Evolutionary conservation across 2,113 vertebrate genomes (phyloP), one percentile per base, ranked within the genome.

Genomic region (Hypanus sabinus): DNA sequence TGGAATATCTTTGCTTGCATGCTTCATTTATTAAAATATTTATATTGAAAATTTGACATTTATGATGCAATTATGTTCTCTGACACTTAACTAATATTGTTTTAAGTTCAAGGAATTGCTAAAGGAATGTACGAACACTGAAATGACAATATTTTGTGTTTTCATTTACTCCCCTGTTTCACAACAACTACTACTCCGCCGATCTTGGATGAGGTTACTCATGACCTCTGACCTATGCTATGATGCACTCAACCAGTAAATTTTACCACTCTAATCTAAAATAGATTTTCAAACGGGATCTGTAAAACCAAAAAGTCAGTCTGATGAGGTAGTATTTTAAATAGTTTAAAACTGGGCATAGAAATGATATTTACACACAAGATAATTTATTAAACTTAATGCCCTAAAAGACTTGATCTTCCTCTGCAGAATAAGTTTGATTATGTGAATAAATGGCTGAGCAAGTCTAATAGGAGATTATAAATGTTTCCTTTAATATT

Each of bases 91-190:
- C 91, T 55, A 93, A 93, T 73, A 55, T 75, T 93, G 70, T 33
- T 38, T 93, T 93, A 30, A 70, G 22, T 46, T 9, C 0, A 46
- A 36, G 68, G 71, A 22, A 24, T 73, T 73, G 24, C 38, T 38
- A 7, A 93, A 73, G 70, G 70, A 93, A 93, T 73, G 91, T 75
- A 27, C 11, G 2, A 73, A 75, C 70, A 16, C 30, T 46, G n/a
- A 93, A 93, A 75, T 93, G 91, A 93, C 91, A 36, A 75, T 55
- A 73, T 73, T 93, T 73, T 36, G 16, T 93, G 91, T 93, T 93
- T 93, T 73, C 91, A 75, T 73, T 12, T 46, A 73, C 91, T 93
- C 68, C 91, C 68, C 38, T 75, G 70, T 93, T 93, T 93, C 68
- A 30, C 38, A 73, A 93, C 18, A 70, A 55, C 10, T 24, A 75